These are phyloP conservation scores for Phyllostomus hastatus DNA, from an alignment of 2,113 vertebrate genomes.

Conservation along the genomic window DNA sequence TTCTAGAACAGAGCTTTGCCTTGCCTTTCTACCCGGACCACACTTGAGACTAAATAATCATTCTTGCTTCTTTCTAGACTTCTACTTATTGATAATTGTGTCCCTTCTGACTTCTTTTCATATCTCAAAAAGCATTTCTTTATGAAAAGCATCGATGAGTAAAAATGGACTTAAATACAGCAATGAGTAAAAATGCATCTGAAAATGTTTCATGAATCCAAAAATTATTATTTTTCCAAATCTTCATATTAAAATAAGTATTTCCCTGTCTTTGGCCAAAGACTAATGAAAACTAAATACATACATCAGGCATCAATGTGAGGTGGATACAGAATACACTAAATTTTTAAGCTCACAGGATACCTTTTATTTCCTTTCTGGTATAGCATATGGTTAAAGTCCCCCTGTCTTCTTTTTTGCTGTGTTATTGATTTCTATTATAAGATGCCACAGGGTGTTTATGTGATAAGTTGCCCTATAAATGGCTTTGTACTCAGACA, in stretches of 20 bases:
- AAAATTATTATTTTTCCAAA: neutral
- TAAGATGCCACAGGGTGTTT: constrained; percentile 49
- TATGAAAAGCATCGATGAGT: neutral
- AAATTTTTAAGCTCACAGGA: constrained; percentile 20
- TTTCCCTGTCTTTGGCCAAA: neutral
- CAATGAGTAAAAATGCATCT: neutral
- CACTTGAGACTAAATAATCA: neutral
- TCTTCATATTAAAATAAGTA: neutral
- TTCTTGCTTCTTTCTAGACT: neutral
- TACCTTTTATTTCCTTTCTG: neutral
- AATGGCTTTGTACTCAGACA: constrained; percentile 53
- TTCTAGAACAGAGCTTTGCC: neutral
- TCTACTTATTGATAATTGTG: neutral
- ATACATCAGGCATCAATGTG: neutral
- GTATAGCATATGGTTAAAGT: constrained; percentile 38
- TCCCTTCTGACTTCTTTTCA: neutral
- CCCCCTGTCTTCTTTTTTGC: constrained; percentile 42
- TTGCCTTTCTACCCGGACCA: neutral
- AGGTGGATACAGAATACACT: neutral
- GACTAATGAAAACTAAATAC: neutral
- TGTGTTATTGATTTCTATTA: constrained; percentile 65
- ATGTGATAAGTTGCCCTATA: constrained; percentile 66
- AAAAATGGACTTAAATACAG: neutral
- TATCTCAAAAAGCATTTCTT: neutral
- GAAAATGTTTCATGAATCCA: neutral